These are phyloP conservation scores for Drosophila bocqueti DNA, from an alignment of 1,140 invertebrate genomes.

Conservation along the genomic window DNA sequence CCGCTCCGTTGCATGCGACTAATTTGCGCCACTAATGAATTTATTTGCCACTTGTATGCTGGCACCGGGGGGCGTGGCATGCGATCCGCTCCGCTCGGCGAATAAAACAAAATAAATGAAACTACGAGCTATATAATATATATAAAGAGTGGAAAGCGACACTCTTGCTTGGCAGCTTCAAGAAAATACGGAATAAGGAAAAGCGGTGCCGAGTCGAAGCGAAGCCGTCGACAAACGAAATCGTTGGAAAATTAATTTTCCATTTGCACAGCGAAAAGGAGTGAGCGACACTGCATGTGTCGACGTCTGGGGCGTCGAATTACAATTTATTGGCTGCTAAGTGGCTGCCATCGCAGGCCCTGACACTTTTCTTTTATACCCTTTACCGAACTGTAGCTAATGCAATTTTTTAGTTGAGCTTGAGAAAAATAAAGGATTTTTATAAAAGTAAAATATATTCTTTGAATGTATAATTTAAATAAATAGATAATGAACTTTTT, in stretches of 20 bases:
- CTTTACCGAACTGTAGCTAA: conserved; percentile 27
- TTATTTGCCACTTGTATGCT: conserved; percentile 84
- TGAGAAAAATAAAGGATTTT: not conserved
- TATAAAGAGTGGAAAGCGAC: conserved; percentile 49
- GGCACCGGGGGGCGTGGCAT: conserved; percentile 68
- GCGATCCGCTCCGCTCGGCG: conserved; percentile 20
- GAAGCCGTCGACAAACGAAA: conserved; percentile 72
- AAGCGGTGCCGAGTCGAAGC: conserved; percentile 10
- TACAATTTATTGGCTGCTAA: conserved; percentile 84
- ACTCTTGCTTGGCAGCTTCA: conserved; percentile 52
- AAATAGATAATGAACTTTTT: too few species aligned
- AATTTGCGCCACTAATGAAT: conserved; percentile 84
- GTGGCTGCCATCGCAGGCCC: conserved; percentile 57
- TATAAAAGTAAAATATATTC: not conserved
- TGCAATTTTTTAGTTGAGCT: not conserved
- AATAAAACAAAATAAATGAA: conserved; percentile 79
- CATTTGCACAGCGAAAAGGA: conserved; percentile 73
- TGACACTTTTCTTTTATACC: conserved; percentile 59
- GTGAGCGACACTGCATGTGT: conserved; percentile 53
- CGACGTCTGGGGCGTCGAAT: conserved; percentile 66
- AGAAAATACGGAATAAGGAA: conserved; percentile 39
- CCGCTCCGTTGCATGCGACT: conserved; percentile 72
- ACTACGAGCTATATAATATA: conserved; percentile 28
- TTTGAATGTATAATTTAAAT: too few species aligned
- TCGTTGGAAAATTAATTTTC: conserved; percentile 84